Evolutionary conservation across 2,888 invertebrate genomes (phyloP), one percentile per base, ranked within the genome.

Genomic region (Teleogryllus oceanicus): DNA sequence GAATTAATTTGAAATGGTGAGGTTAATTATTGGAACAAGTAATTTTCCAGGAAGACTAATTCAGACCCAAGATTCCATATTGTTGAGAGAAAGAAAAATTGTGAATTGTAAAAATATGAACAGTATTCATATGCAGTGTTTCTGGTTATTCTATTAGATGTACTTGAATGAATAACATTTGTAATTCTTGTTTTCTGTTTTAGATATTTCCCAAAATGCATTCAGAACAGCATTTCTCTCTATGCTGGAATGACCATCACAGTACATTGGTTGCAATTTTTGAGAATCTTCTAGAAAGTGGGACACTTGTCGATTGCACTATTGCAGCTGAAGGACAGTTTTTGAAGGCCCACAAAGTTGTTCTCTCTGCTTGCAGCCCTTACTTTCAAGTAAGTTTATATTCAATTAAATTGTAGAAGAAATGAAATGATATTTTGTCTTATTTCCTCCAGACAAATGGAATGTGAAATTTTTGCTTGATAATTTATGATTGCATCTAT

Each of bases 241-340:
- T 96, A 86, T 90, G 96, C 88, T 96, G 96, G 96, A 96, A 96
- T 90, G 96, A 96, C 89, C 96, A 96, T 89, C 96, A 96, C 89
- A 94, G 94, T 86, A 96, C 96, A 84, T 89, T 96, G 87, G 94
- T 96, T 86, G 94, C 95, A 85, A 96, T 96, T 85, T 96, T 96
- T 89, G 96, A 96, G 90, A 94, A 94, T 85, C 90, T 96, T 85
- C 89, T 96, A 86, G 95, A 95, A 90, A 95, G 94, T 89, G 95
- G 95, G 86, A 94, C 94, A 85, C 91, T 96, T 89, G 96, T 96
- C 87, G 97, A 97, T 89, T 96, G 96, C 88, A 96, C 96, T 84
- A 89, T 97, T 86, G 96, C 96, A 85, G 96, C 96, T 84, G 96
- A 97, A 88, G 96, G 96, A 85, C 94, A 95, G 89, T 94, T 92